Conservation (phyloP, 2,888 invertebrate genomes). For the Drosophila incognita region DNA sequence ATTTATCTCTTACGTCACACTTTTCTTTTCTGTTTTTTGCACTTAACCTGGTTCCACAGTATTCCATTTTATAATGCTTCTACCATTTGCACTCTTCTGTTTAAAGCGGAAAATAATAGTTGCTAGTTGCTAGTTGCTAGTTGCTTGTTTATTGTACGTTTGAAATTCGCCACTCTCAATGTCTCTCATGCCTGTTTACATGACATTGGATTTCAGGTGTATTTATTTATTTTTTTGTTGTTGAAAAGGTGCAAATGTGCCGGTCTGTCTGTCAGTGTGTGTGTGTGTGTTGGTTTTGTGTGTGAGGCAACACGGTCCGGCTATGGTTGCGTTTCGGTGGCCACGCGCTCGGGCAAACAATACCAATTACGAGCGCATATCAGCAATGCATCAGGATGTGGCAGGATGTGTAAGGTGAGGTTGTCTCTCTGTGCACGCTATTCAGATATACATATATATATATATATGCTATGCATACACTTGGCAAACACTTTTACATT, state of each 20-base stretch:
- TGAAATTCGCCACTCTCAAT: not conserved
- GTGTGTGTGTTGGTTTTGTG: constrained; percentile 20
- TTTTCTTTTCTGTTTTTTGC: not conserved
- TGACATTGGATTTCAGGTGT: constrained; percentile 50
- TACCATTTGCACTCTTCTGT: constrained; percentile 11
- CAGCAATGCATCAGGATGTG: constrained; percentile 63
- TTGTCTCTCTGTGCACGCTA: constrained; percentile 18
- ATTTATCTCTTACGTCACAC: not conserved
- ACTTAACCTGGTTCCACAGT: not conserved
- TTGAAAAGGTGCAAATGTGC: constrained; percentile 54
- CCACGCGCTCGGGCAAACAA: constrained; percentile 71
- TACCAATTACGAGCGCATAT: constrained; percentile 74
- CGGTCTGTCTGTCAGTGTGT: constrained; percentile 13
- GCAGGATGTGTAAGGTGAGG: constrained; percentile 42
- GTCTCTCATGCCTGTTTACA: constrained; percentile 36
- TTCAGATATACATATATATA: constrained; percentile 31
- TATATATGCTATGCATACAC: constrained; percentile 2
- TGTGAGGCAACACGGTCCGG: constrained; percentile 21
- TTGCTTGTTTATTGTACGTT: constrained; percentile 28
- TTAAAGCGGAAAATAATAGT: constrained; percentile 70
- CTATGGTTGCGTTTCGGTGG: constrained; percentile 30
- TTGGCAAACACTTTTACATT: not conserved
- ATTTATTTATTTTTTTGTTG: constrained; percentile 20
- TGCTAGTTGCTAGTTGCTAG: constrained; percentile 62
- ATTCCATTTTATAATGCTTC: not conserved